These are phyloP conservation scores for Thecocarcelia acutangulata DNA, from an alignment of 2,888 invertebrate genomes.

Conservation along the genomic window DNA sequence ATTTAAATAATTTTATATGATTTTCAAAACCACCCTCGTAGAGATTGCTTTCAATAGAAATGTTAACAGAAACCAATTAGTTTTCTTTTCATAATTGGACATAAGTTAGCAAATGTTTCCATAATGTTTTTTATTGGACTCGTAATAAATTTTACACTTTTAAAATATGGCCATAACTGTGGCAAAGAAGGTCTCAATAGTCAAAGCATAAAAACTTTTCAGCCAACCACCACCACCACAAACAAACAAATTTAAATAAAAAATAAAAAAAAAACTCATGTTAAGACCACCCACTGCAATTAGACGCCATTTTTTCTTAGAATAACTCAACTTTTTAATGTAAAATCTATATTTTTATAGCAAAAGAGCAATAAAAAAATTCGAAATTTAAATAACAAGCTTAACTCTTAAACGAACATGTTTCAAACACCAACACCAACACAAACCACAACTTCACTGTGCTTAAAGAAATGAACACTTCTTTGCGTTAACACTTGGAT, in stretches of 20 bases:
- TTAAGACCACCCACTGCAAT: constrained; percentile 66
- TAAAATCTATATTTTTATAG: constrained; percentile 57
- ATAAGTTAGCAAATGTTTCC: constrained; percentile 33
- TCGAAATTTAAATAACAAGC: constrained; percentile 25
- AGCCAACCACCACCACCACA: not conserved
- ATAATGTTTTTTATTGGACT: not conserved
- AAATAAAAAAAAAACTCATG: constrained; percentile 30
- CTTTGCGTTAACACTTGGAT: not conserved
- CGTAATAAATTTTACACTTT: constrained; percentile 60
- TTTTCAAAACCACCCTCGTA: not conserved
- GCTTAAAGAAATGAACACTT: not conserved
- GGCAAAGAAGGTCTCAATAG: constrained; percentile 13
- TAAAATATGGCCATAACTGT: constrained; percentile 36
- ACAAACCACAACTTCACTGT: not conserved
- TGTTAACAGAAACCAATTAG: constrained; percentile 57
- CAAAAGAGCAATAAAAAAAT: constrained; percentile 49
- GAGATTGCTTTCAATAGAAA: constrained; percentile 26
- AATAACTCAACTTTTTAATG: constrained; percentile 55
- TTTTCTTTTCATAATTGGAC: constrained; percentile 5
- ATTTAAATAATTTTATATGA: not conserved
- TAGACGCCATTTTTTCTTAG: constrained; percentile 69
- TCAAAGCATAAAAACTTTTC: constrained; percentile 9
- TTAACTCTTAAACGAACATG: not conserved
- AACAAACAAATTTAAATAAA: constrained; percentile 15
- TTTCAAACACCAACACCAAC: not conserved